Conservation (phyloP, 2,888 invertebrate genomes). For the Eulithis testata region DNA sequence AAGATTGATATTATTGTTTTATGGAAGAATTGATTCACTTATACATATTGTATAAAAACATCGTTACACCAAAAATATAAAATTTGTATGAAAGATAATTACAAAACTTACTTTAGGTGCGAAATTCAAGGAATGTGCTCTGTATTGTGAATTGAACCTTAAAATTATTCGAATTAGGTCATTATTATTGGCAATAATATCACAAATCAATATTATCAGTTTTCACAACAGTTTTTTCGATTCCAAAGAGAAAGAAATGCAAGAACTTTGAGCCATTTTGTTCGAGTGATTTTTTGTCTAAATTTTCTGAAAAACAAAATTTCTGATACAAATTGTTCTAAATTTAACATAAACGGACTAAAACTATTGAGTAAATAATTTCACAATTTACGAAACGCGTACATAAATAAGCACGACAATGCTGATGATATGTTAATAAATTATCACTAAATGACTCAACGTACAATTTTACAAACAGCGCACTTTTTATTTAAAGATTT, state of each 20-base stretch:
- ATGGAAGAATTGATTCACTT: constrained; percentile 67
- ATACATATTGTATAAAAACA: constrained; percentile 58
- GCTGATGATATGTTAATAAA: constrained; percentile 78
- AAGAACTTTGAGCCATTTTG: constrained; percentile 39
- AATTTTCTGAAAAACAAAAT: constrained; percentile 6
- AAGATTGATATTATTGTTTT: constrained; percentile 65
- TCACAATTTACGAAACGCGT: constrained; percentile 62
- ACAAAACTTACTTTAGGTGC: constrained; percentile 70
- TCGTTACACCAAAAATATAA: constrained; percentile 69
- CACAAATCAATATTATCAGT: constrained; percentile 73
- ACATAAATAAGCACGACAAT: constrained; percentile 76
- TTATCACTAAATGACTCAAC: constrained; percentile 62
- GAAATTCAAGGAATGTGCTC: constrained; percentile 69
- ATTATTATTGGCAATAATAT: constrained; percentile 74
- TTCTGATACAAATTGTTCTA: constrained; percentile 3
- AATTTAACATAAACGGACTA: constrained; percentile 1
- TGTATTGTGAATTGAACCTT: constrained; percentile 45
- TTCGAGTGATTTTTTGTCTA: constrained; percentile 3
- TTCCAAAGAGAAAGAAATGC: constrained; percentile 25
- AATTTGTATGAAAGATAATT: constrained; percentile 75
- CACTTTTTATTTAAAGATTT: constrained; percentile 5
- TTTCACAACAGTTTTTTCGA: constrained; percentile 29
- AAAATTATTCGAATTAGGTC: constrained; percentile 58
- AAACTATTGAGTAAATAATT: constrained; percentile 29
- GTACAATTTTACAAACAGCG: constrained; percentile 42